A percentile compares a stretch with the other conserved stretches of the same genome.
Conservation (phyloP, 2,113 vertebrate species). For the Channa maculata region DNA sequence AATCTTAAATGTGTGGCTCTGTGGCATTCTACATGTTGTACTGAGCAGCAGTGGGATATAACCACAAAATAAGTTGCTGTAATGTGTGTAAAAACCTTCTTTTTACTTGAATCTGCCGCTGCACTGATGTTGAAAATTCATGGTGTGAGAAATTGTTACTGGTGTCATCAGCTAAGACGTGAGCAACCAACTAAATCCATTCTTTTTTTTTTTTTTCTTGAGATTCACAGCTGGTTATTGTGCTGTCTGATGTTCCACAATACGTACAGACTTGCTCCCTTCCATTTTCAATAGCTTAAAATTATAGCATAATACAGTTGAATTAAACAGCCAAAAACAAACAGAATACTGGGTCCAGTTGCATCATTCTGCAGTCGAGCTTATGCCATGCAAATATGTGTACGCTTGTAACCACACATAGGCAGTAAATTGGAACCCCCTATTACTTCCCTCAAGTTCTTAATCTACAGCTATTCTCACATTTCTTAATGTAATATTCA, state of each 20-base stretch:
- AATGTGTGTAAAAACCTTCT: too few species aligned
- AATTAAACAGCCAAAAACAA: neutral
- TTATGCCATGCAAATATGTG: neutral
- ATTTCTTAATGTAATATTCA: constrained; percentile 18
- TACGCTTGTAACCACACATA: neutral
- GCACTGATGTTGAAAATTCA: too few species aligned
- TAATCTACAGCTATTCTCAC: neutral
- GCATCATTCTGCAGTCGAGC: too few species aligned
- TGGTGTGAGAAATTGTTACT: neutral
- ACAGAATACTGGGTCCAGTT: neutral
- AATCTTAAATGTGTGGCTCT: too few species aligned
- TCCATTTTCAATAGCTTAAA: too few species aligned
- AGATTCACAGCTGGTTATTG: neutral
- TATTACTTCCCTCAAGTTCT: neutral
- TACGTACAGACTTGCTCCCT: neutral
- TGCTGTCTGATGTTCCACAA: neutral
- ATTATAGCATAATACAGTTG: too few species aligned
- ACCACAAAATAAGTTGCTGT: too few species aligned
- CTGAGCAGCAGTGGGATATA: too few species aligned
- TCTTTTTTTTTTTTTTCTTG: too few species aligned
- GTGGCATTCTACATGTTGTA: too few species aligned
- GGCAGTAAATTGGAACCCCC: neutral
- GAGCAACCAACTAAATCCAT: neutral
- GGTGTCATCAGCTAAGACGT: neutral
- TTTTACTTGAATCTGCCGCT: too few species aligned